Conservation (phyloP, 2,888 invertebrate species). For the Ecliptopera silaceata region DNA sequence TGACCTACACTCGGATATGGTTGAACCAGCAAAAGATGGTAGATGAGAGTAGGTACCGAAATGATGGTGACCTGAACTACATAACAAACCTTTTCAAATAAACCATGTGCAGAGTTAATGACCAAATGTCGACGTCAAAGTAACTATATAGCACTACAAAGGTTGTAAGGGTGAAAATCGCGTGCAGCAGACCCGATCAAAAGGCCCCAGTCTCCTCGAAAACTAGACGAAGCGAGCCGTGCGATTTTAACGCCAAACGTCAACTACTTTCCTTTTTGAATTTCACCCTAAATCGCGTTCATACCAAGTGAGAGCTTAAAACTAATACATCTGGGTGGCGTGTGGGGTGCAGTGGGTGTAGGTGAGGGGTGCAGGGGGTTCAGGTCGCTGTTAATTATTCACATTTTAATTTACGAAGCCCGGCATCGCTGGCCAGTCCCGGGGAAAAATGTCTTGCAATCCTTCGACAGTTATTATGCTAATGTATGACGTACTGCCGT, state of each 20-base stretch:
- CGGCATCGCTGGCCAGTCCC: constrained; percentile 58
- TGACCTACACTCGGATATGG: no score
- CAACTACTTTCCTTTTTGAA: constrained; percentile 63
- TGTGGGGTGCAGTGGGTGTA: constrained; percentile 48
- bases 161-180: constrained; percentile 39
- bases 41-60: neutral
- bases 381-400: constrained; percentile 78
- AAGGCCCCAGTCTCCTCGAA: constrained; percentile 39
- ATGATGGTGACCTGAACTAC: constrained; percentile 13
- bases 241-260: constrained; percentile 62
- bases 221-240: constrained; percentile 51
- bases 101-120: constrained; percentile 35
- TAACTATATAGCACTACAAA: constrained; percentile 34
- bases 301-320: constrained; percentile 75
- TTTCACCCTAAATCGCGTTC: constrained; percentile 70
- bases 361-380: constrained; percentile 44
- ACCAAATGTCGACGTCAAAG: constrained; percentile 29
- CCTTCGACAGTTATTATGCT: constrained; percentile 66
- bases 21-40: neutral
- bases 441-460: constrained; percentile 77
- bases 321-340: constrained; percentile 78
- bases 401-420: constrained; percentile 81
- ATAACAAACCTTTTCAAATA: constrained; percentile 32
- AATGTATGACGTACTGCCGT: constrained; percentile 36
- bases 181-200: constrained; percentile 34